Evolutionary conservation across 2,113 vertebrate genomes (phyloP).

Genomic region (Bubo blakistoni): DNA sequence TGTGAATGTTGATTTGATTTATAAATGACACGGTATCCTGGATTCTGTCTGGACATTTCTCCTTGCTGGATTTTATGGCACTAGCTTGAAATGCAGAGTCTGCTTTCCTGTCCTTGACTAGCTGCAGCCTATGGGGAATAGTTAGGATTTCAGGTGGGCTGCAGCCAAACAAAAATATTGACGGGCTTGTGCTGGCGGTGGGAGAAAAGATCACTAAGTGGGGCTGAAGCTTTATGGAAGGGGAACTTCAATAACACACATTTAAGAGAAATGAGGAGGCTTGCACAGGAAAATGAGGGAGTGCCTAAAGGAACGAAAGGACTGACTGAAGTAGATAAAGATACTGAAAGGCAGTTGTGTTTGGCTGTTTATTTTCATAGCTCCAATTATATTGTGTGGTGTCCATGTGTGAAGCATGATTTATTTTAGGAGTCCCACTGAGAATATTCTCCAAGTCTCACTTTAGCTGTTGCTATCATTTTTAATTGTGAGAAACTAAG

Average conservation of each 20-base stretch:
- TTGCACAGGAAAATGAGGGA: not conserved
- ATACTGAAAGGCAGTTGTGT: not conserved
- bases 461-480: not conserved
- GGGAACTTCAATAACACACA: not conserved
- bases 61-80: not conserved
- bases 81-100: not conserved
- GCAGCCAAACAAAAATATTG: not conserved
- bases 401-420: not conserved
- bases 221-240: not conserved
- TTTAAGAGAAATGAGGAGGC: not conserved
- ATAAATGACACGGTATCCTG: not conserved
- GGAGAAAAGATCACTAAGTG: not conserved
- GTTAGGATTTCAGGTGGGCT: not conserved
- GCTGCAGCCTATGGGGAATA: not conserved
- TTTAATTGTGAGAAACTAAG: not conserved
- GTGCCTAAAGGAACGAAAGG: not conserved
- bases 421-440: not conserved
- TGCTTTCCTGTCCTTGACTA: not conserved
- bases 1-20: conserved; percentile 7
- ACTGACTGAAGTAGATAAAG: not conserved
- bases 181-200: not conserved
- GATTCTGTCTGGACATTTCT: not conserved
- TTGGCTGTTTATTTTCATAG: not conserved
- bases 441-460: not conserved
- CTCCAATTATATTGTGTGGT: not conserved